Evolutionary conservation across 2,888 invertebrate genomes (phyloP).

Genomic region (Pseudolycoriella hygida): DNA sequence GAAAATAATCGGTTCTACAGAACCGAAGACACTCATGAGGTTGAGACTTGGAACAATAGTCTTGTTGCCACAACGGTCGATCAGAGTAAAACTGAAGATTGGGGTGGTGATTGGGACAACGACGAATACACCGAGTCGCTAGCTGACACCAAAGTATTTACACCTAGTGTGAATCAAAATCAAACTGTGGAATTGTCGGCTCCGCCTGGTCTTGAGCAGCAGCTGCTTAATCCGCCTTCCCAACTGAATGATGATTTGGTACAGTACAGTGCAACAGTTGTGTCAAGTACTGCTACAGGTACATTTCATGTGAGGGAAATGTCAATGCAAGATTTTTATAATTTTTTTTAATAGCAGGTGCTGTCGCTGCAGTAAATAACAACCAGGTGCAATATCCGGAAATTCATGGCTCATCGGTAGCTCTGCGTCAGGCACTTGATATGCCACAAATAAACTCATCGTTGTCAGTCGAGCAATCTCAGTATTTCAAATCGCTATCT

Average conservation of each 20-base stretch:
- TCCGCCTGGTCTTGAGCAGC: constrained; percentile 30
- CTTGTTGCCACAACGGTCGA: constrained; percentile 18
- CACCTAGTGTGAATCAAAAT: constrained; percentile 38
- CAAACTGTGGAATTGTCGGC: constrained; percentile 14
- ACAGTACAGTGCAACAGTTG: constrained; percentile 19
- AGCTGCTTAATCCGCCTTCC: constrained; percentile 21
- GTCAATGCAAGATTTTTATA: constrained; percentile 10
- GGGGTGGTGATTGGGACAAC: constrained; percentile 64
- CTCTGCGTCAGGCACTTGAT: constrained; percentile 14
- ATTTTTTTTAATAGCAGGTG: constrained; percentile 12
- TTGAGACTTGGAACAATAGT: constrained; percentile 40
- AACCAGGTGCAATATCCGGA: constrained; percentile 21
- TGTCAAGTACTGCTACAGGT: constrained; percentile 17
- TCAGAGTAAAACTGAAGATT: constrained; percentile 25
- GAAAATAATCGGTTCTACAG: constrained; percentile 19
- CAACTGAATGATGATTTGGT: constrained; percentile 17
- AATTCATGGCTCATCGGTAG: constrained; percentile 26
- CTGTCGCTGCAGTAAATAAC: constrained; percentile 14
- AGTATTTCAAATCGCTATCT: constrained; percentile 36
- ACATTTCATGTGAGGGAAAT: too few species aligned
- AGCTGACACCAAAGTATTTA: constrained; percentile 86
- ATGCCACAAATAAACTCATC: constrained; percentile 36
- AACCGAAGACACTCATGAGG: constrained; percentile 21
- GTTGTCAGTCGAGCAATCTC: constrained; percentile 42
- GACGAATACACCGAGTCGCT: constrained; percentile 92